Base-by-base conservation (phyloP, 2,113 vertebrate genomes). In the Neogale vison region DNA sequence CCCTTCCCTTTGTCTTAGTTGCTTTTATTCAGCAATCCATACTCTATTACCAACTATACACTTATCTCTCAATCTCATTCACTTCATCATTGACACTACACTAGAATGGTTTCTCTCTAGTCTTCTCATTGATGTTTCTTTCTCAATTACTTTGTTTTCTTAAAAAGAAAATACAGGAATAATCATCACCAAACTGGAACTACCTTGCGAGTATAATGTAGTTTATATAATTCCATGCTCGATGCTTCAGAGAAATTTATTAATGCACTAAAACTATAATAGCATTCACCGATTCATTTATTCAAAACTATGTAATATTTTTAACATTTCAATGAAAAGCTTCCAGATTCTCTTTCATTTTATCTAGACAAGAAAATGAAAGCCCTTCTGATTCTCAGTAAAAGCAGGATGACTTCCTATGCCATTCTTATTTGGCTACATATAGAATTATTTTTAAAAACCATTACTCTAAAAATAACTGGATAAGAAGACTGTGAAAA, bases 131-230 rank as follows among this genome's bases (percentile, higher is more conserved):
- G 20, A 69, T 50, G 24, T 24, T 87, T 90, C 36, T 88, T 52
- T 95, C 63, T 59, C 15, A 36, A 57, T 95, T 90, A 90, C 39
- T 42, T 83, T 94, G 50, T 72, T 95, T 97, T 77, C 72, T 57
- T 93, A 42, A 86, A 71, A 94, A 55, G 6, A 88, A 86, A 79
- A 82, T 20, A 72, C 3, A 59, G 57, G 15, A 91, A 63, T 87
- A 59, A 88, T 90, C 80, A 77, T 94, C 36, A 85, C 45, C 21
- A 39, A 90, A 85, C 15, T 77, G 5, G n/a, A 94, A 76, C 42
- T 82, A 63, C 45, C 52, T 47, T 52, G 7, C 7, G 4, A 71
- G 17, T 4, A n/a, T 83, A 12, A 14, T 21, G 2, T 18, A 74
- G 59, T 83, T 95, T 76, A 93, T 47, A 92, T 71, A 76, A 26